phyloP scores from a whole-genome alignment of 2,113 vertebrate genomes.

The Lontra canadensis region DNA sequence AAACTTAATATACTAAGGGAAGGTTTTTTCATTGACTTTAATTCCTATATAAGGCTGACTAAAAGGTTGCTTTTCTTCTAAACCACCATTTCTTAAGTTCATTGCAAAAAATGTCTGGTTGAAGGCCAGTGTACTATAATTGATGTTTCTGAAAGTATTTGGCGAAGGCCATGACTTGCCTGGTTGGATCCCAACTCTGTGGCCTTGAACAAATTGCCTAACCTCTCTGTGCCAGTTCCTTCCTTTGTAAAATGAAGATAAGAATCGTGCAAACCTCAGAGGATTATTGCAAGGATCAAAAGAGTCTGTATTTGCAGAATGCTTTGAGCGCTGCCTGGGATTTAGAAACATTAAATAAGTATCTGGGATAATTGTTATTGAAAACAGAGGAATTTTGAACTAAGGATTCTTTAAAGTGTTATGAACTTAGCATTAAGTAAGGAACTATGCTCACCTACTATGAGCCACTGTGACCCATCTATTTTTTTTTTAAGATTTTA shows the following conservation, averaged over 20 bases:
- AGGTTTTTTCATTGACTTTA: neutral
- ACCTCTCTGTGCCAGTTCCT: neutral
- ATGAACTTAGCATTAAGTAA: neutral
- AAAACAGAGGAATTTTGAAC: neutral
- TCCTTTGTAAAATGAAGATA: neutral
- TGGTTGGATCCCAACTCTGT: neutral
- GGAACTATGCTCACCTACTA: neutral
- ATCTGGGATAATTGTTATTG: neutral
- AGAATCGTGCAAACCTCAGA: neutral
- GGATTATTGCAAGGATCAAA: neutral
- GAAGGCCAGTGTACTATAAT: neutral
- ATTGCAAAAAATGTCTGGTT: constrained; percentile 38
- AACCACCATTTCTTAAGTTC: neutral
- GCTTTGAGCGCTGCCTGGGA: neutral
- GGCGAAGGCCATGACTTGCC: neutral
- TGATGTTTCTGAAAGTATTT: constrained; percentile 26
- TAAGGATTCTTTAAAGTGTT: neutral
- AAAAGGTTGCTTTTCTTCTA: neutral
- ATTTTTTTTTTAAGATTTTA: neutral
- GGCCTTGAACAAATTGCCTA: neutral
- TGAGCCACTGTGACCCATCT: neutral
- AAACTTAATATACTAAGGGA: neutral
- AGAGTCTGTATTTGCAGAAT: neutral
- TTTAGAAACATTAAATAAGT: neutral
- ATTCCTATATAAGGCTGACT: neutral